Percentiles rank a stretch among this genome's conserved stretches.
Conservation (phyloP, 1,140 invertebrate species). For the Hydropsyche tenuis region DNA sequence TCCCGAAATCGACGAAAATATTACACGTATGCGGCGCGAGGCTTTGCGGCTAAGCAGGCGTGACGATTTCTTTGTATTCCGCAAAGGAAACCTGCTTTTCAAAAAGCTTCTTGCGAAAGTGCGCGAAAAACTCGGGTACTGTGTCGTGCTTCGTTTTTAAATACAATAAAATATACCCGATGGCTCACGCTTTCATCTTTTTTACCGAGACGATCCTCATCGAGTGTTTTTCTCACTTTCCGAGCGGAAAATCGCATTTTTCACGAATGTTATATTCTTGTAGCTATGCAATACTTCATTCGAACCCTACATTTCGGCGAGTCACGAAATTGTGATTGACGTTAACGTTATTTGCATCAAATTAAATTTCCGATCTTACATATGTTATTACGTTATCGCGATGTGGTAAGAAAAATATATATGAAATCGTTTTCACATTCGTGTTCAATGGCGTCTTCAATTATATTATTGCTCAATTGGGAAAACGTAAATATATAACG, state of each 20-base stretch:
- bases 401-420: no score
- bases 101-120: no score
- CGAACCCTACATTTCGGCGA: background rate
- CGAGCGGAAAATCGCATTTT: background rate
- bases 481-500: no score
- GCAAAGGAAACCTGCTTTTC: no score
- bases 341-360: background rate
- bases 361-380: background rate
- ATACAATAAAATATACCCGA: no score
- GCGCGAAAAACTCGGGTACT: no score
- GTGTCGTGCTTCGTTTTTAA: no score
- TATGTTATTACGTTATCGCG: no score
- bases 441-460: no score
- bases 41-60: slow-evolving; percentile 14
- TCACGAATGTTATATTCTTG: background rate
- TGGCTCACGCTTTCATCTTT: no score
- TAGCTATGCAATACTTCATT: no score
- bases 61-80: slow-evolving; percentile 11
- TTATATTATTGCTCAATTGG: no score
- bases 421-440: background rate
- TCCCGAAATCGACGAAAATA: background rate
- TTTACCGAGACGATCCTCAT: background rate
- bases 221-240: background rate
- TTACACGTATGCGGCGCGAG: background rate
- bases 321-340: slow-evolving; percentile 12